Percentiles rank a stretch among this genome's conserved stretches.
phyloP scores from a whole-genome alignment of 2,113 vertebrate genomes.

The Eonycteris spelaea region DNA sequence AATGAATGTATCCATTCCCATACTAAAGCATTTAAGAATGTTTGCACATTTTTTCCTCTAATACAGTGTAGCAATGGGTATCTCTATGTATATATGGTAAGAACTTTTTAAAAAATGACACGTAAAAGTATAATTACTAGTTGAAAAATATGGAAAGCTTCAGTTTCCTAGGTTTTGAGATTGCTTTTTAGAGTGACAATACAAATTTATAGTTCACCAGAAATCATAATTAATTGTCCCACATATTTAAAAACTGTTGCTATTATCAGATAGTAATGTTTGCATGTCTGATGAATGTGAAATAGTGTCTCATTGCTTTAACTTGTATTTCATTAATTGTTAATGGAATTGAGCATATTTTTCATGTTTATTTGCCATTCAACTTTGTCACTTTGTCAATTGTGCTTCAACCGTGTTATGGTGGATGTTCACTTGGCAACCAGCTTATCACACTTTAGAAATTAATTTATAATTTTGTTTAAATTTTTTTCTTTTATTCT shows the following conservation, averaged over 20 bases:
- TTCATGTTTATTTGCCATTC: not conserved
- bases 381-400: not conserved
- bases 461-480: not conserved
- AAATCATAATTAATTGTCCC: not conserved
- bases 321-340: not conserved
- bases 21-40: not conserved
- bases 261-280: not conserved
- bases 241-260: not conserved
- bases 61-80: not conserved
- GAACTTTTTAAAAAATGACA: not conserved
- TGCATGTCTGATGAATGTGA: not conserved
- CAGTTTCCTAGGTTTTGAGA: not conserved
- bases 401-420: not conserved
- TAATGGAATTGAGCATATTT: not conserved
- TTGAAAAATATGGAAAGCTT: not conserved
- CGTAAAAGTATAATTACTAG: not conserved
- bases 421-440: not conserved
- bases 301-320: not conserved
- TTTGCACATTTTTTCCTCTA: not conserved
- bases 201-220: not conserved
- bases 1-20: not conserved
- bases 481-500: not conserved
- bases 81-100: not conserved
- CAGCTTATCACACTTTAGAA: not conserved
- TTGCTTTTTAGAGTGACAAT: not conserved